A percentile compares a stretch with the other conserved stretches of the same genome.
These are phyloP conservation scores for Todus mexicanus DNA, from an alignment of 2,797 vertebrate genomes.

Conservation along the genomic window DNA sequence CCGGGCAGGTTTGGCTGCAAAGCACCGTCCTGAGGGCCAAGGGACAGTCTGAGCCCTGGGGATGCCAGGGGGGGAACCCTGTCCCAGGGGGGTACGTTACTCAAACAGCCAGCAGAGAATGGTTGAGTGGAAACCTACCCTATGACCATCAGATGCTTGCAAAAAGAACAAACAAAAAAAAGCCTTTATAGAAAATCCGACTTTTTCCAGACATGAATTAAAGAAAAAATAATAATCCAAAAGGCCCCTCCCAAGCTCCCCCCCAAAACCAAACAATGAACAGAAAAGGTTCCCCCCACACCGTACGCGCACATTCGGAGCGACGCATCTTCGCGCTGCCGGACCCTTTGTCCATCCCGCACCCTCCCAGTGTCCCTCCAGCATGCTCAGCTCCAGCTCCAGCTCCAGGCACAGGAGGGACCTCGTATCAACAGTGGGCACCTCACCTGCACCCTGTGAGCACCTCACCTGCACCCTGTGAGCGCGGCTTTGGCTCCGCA, in stretches of 20 bases:
- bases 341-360: rapidly evolving
- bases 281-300: not conserved
- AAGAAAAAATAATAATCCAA: not conserved
- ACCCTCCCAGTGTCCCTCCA: rapidly evolving
- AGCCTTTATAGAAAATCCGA: constrained; percentile 52
- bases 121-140: constrained; percentile 65
- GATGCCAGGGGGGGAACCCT: not conserved
- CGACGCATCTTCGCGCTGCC: not conserved
- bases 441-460: not conserved
- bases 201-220: not conserved
- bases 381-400: not conserved
- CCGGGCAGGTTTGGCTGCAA: not conserved
- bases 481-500: not conserved
- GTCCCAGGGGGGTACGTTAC: not conserved
- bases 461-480: not conserved
- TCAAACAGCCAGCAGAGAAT: constrained; percentile 57
- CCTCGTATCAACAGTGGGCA: not conserved
- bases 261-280: not conserved
- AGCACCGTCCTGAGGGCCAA: not conserved
- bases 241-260: not conserved
- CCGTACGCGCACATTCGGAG: not conserved
- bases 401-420: not conserved
- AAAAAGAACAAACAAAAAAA: constrained; percentile 71
- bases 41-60: not conserved
- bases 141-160: constrained; percentile 74